Evolutionary conservation across 1,140 invertebrate genomes (phyloP), one percentile per base, ranked within the genome.

Genomic region (Drosophila melanogaster): DNA sequence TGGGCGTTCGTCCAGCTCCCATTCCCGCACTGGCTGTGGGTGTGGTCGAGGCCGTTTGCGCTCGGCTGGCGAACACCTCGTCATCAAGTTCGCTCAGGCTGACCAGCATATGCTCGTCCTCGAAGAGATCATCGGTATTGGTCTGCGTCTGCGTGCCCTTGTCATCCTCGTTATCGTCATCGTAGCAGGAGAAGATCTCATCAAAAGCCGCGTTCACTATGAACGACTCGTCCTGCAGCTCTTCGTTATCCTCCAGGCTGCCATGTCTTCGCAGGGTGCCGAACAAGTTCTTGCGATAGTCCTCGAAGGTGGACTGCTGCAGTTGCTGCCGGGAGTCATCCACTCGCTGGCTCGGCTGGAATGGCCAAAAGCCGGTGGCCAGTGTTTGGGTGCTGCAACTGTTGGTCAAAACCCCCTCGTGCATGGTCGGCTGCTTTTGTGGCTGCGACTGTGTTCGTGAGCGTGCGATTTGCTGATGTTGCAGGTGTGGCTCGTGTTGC

Each of bases 221-320:
- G 17, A 65, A 72, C 7, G 75, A 57, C 57, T 91, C 90, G 26
- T 91, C 84, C 59, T 89, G 84, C 65, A 77, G 51, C 74, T 78
- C 74, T 38, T 76, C 38, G 14, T 50, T 50, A 22, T 65, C 81
- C 50, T 75, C 59, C 2, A 71, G 51, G 49, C 86, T 85, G 61
- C 50, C 43, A 12, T 69, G 85, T 7, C 55, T 41, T n/a, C 76
- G 44, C 37, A 91, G 24, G 0, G 76, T 87, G 38, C 91, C 91
- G 50, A 92, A 92, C 5, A 91, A 75, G 72, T 91, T 92, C 70
- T 91, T 91, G 14, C 91, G 90, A 67, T 92, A 92, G 66, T 92
- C 91, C 40, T 92, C 84, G 12, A 77, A 78, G 33, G 81, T 79
- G 60, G 77, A 81, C 35, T 64, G 78, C 44, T 72, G 77, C 60